Conservation (phyloP, 2,888 invertebrate genomes). For the Chloromyia formosa region DNA sequence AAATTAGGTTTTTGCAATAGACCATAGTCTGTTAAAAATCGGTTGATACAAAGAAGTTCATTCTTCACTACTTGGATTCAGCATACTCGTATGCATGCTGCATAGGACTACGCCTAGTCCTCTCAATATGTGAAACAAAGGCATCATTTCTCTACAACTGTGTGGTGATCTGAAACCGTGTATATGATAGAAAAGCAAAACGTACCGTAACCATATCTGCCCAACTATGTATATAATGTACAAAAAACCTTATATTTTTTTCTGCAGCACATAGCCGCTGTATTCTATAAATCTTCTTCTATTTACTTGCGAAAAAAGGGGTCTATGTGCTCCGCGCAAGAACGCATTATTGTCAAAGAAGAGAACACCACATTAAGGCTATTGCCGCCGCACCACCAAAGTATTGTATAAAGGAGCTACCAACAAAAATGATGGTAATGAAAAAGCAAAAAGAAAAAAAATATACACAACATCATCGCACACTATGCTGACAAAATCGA, state of each 20-base stretch:
- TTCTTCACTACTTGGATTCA: too few relatives aligned
- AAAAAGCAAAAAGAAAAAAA: slow-evolving; percentile 35
- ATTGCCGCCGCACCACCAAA: slow-evolving; percentile 15
- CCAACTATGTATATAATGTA: neutral
- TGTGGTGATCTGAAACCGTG: neutral
- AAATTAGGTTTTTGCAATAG: too few relatives aligned
- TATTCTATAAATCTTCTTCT: slow-evolving; percentile 32
- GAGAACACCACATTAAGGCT: slow-evolving; percentile 34
- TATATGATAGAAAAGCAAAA: neutral
- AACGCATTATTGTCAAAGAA: slow-evolving; percentile 36
- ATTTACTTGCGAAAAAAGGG: slow-evolving; percentile 29
- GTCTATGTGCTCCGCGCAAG: slow-evolving; percentile 34
- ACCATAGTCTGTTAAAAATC: too few relatives aligned
- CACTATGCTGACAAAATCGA: slow-evolving; percentile 35
- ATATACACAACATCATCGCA: slow-evolving; percentile 22
- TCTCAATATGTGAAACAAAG: neutral
- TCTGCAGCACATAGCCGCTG: slow-evolving; percentile 11
- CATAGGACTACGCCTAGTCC: too few relatives aligned
- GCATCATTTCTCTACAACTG: neutral
- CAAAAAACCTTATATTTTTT: neutral
- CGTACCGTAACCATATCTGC: neutral
- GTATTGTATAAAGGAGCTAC: slow-evolving; percentile 1
- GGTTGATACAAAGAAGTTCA: too few relatives aligned
- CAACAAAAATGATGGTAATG: slow-evolving; percentile 33
- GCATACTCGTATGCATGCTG: too few relatives aligned